Base-by-base conservation (phyloP, 1,140 invertebrate genomes). In the Leptopilina clavipes region DNA sequence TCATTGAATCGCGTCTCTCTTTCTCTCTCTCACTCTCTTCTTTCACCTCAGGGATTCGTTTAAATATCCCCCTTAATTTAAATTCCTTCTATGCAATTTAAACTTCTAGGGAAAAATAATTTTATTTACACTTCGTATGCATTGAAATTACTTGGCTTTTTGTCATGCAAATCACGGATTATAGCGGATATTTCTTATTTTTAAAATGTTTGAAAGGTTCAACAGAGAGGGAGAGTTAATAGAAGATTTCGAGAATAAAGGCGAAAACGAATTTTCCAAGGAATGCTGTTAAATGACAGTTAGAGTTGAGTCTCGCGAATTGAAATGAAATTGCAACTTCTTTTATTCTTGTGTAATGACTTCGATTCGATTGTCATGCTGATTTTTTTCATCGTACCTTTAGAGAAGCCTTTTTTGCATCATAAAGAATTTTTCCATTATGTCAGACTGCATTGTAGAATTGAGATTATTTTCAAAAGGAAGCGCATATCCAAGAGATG, bases 281-380 rank as follows among this genome's bases (percentile, higher is more conserved):
- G 56, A 65, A 31, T 31, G 54, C 54, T 59, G 17, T 25, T 65
- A 65, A 65, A 65, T 65, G 56, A 12, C 19, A 65, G 56, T 59
- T 59, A 59, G 7, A 22, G n/a, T 18, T 6, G 56, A 25, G 56
- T 65, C 22, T 65, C 5, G 19, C 56, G 56, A 65, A 65, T 65
- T 65, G 56, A 65, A 65, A 65, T 65, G 56, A 65, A 65, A 65
- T 65, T 65, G 56, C 56, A 25, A 25, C 56, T 31, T 12, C 11
- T 31, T 65, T 65, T 11, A 65, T 65, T 65, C 19, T 31, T 19
- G 10, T 12, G 56, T 65, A 25, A 65, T 65, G 56, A 65, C 48
- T 65, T 25, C 19, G 19, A 31, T 65, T 31, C 9, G 22, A 65
- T 65, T 65, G 56, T 65, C 56, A 65, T 65, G 56, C 56, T 65